A percentile compares a stretch with the other conserved stretches of the same genome.
These are phyloP conservation scores for Ochropacha duplaris DNA, from an alignment of 2,888 invertebrate genomes.

Conservation along the genomic window DNA sequence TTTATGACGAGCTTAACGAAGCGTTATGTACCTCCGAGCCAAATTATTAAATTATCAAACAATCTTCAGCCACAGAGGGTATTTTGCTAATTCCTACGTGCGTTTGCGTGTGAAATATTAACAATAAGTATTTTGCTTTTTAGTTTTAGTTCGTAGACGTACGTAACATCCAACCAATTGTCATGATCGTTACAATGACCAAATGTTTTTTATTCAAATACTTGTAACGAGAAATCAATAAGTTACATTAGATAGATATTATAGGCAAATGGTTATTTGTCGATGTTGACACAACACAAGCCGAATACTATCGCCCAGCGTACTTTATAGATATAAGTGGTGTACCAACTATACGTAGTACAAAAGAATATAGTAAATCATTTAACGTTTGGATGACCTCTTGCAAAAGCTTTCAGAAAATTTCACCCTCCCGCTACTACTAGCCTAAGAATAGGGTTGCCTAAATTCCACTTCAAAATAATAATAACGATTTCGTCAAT, in stretches of 20 bases:
- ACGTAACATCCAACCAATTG: too few species aligned
- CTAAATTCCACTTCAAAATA: not conserved
- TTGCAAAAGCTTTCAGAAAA: conserved; percentile 31
- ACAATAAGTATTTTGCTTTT: not conserved
- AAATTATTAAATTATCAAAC: conserved; percentile 33
- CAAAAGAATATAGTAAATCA: conserved; percentile 5
- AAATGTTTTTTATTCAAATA: not conserved
- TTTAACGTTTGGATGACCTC: conserved; percentile 29
- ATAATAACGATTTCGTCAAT: too few species aligned
- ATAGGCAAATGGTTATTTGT: not conserved
- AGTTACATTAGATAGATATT: not conserved
- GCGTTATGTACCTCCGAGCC: conserved; percentile 45
- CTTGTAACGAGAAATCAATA: not conserved
- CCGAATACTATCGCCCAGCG: not conserved
- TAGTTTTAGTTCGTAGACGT: too few species aligned
- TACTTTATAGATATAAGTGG: not conserved
- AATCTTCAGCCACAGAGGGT: conserved; percentile 7
- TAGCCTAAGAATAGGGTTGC: conserved; percentile 19
- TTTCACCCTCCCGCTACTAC: conserved; percentile 27
- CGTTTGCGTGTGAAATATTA: not conserved
- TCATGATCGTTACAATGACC: too few species aligned
- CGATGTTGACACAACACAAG: not conserved
- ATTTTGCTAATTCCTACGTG: not conserved
- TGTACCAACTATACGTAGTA: not conserved
- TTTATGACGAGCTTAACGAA: conserved; percentile 67